Evolutionary conservation across 2,888 invertebrate genomes (phyloP), one percentile per base, ranked within the genome.

Genomic region (Monoplex corrugatus): DNA sequence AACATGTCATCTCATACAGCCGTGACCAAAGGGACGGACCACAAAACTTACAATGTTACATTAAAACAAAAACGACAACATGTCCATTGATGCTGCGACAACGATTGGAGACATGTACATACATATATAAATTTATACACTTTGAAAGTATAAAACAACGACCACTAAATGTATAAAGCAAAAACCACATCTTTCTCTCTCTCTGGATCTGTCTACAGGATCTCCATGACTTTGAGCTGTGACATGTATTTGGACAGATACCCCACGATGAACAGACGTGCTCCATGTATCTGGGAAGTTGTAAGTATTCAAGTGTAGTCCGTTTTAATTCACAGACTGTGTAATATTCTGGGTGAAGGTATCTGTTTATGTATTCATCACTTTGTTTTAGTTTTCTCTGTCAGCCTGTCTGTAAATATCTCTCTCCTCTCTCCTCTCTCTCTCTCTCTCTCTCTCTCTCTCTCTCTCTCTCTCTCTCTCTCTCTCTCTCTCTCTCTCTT

Each of bases 201-300:
- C n/a, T n/a, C n/a, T n/a, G n/a, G n/a, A n/a, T n/a, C n/a, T 68
- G 68, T 23, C 68, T 84, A 92, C 93, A 98, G 99, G 96, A 98
- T 99, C 96, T 99, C 99, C 83, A 97, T 99, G 95, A 98, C 99
- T 87, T 97, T 99, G 93, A 98, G 99, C 89, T 99, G 99, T 95
- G 99, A 99, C 91, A 99, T 99, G 99, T 98, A 99, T 96, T 97
- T 99, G 94, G 98, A 99, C 96, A 97, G 99, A 92, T 99, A 99
- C 96, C 99, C 99, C 96, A 99, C 96, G 99, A 99, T 96, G 98
- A 98, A 95, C 99, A 99, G 97, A 97, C 98, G 91, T 99, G 99
- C 96, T 98, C 98, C 89, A 97, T 99, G 93, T 97, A 98, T 95
- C 98, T 99, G 98, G 99, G 99, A 93, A 99, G 99, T 96, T 99